These are phyloP conservation scores for Drosophila anomalipes DNA, from an alignment of 2,888 invertebrate species.

Conservation along the genomic window DNA sequence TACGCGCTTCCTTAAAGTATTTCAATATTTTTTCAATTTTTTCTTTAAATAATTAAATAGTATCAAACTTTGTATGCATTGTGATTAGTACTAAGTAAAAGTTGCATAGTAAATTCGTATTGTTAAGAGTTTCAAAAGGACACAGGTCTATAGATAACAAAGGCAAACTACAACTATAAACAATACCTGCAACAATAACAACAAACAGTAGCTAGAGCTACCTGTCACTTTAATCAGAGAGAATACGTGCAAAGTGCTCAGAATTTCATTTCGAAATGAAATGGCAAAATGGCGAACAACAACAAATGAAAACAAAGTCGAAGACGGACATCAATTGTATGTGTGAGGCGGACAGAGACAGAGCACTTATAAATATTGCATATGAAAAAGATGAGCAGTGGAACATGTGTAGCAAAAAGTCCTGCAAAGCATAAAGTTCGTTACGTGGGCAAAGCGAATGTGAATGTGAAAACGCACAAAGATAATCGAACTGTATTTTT, in stretches of 20 bases:
- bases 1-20: neutral
- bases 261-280: conserved; percentile 76
- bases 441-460: neutral
- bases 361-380: conserved; percentile 70
- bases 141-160: conserved; percentile 36
- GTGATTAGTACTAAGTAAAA: neutral
- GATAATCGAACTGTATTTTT: neutral
- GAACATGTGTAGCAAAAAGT: conserved; percentile 37
- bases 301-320: conserved; percentile 3
- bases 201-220: conserved; percentile 39
- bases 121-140: conserved; percentile 15
- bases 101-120: conserved; percentile 2
- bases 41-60: neutral
- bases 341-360: neutral
- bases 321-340: conserved; percentile 9
- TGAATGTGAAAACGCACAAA: neutral
- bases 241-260: conserved; percentile 60
- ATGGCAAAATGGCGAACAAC: conserved; percentile 38
- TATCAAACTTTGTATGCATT: neutral
- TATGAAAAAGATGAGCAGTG: conserved; percentile 31
- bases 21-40: neutral
- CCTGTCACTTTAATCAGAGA: conserved; percentile 32
- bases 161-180: conserved; percentile 27
- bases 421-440: conserved; percentile 1
- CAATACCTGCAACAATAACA: conserved; percentile 26